Evolutionary conservation across 2,888 invertebrate species (phyloP), one percentile per base, ranked within the genome.

Genomic region (Drosophila mettleri): DNA sequence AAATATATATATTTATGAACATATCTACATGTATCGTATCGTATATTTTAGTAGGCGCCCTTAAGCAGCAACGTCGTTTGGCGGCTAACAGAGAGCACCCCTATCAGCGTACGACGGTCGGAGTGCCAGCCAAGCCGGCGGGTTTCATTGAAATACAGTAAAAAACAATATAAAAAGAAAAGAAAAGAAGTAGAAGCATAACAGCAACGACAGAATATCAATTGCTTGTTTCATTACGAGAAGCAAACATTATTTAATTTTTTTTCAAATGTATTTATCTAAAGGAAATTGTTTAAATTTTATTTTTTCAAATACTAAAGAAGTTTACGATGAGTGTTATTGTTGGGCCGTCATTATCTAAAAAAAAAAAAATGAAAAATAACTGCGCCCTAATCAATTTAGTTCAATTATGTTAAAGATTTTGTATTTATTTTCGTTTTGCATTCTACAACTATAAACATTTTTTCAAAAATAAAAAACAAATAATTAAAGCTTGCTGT

Each of bases 61-160:
- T 93, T 89, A 92, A 92, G 94, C 94, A 94, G 94, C 95, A 94
- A 95, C 96, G 96, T 97, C 96, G 96, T 96, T 94, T 95, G 96
- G 93, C 95, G 95, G 93, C 95, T 94, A 91, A 90, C 89, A 91
- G 98, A 95, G 98, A 98, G 94, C 98, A 98, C 95, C 98, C 98
- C 94, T 98, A 98, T 95, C 97, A 97, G 95, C 97, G 98, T 95
- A 96, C 97, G 78, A 82, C 89, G 82, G 90, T 90, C 94, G 96
- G 96, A 94, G 96, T 96, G 94, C 95, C 94, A 94, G 94, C 92
- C 93, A 94, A 92, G 83, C 90, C 91, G 87, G 91, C 91, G 88
- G 91, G 90, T 82, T 91, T 90, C 85, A 91, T 91, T 88, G 91
- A 91, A 74, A 91, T 91, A 74, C 53, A 80, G 68, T 79, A 78